A percentile compares a stretch with the other conserved stretches of the same genome.
phyloP scores from a whole-genome alignment of 2,113 vertebrate genomes.

The Pipra filicauda region DNA sequence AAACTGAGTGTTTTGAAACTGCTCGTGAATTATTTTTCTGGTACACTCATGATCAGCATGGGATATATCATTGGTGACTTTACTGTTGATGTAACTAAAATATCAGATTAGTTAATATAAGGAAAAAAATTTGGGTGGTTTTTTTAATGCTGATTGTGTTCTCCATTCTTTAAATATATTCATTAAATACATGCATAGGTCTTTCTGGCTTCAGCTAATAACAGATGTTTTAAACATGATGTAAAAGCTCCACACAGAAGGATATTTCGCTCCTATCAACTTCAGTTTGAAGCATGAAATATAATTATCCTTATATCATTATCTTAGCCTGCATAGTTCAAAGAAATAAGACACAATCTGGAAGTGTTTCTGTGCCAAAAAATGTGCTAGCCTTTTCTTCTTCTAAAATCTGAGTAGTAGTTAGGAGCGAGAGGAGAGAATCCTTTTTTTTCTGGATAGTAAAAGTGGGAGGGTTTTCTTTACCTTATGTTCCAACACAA shows the following conservation, averaged over 20 bases:
- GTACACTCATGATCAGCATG: neutral
- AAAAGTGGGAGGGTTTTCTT: conserved; percentile 7
- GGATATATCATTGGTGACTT: neutral
- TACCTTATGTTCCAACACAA: neutral
- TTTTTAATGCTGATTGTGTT: neutral
- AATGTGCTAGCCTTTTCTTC: conserved; percentile 79
- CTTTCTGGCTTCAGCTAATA: conserved; percentile 58
- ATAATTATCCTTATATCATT: conserved; percentile 78
- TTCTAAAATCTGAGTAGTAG: conserved; percentile 42
- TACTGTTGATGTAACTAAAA: neutral
- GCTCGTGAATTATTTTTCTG: neutral
- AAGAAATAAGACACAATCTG: conserved; percentile 81
- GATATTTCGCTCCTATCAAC: conserved; percentile 73
- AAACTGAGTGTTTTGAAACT: neutral
- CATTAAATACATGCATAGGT: conserved; percentile 54
- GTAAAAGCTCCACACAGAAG: conserved; percentile 55
- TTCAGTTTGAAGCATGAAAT: conserved; percentile 75
- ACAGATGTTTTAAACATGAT: conserved; percentile 64
- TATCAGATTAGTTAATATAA: neutral
- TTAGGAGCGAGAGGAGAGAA: neutral
- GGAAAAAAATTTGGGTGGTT: neutral
- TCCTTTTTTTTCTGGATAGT: neutral
- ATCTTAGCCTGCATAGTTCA: conserved; percentile 75
- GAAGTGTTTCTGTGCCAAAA: conserved; percentile 75
- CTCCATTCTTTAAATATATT: conserved; percentile 22